These are phyloP conservation scores for Microcebus tavaratra DNA, from an alignment of 2,113 vertebrate species.

Conservation along the genomic window DNA sequence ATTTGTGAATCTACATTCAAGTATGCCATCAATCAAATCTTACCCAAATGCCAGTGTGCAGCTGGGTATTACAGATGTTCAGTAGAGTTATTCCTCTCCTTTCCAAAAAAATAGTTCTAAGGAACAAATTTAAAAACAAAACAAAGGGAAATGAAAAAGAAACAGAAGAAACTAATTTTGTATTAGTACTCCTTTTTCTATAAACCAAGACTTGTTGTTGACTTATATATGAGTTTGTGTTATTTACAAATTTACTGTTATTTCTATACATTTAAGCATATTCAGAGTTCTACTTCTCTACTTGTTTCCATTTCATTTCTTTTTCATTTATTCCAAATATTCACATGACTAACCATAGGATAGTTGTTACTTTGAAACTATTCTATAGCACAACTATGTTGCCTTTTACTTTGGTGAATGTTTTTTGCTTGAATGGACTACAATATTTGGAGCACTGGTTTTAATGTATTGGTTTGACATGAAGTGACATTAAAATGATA, in stretches of 20 bases:
- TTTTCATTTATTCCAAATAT: constrained; percentile 61
- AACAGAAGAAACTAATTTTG: not conserved
- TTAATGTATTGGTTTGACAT: constrained; percentile 58
- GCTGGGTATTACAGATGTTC: constrained; percentile 52
- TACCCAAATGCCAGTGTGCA: constrained; percentile 23
- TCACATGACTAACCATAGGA: constrained; percentile 17
- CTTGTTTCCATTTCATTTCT: constrained; percentile 30
- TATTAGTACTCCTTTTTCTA: not conserved
- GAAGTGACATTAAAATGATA: constrained; percentile 51
- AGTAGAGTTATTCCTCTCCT: not conserved
- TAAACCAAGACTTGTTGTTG: not conserved
- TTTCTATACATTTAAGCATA: not conserved
- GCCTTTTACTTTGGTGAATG: not conserved
- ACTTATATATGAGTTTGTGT: not conserved
- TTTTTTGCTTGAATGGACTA: constrained; percentile 31
- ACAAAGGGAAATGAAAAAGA: not conserved
- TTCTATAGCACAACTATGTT: not conserved
- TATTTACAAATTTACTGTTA: constrained; percentile 14
- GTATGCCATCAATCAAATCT: constrained; percentile 24
- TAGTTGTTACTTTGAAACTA: constrained; percentile 39
- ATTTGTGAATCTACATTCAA: constrained; percentile 55
- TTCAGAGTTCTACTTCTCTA: not conserved
- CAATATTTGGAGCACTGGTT: constrained; percentile 56
- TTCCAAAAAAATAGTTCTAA: not conserved
- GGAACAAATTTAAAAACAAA: not conserved